phyloP scores from a whole-genome alignment of 2,888 invertebrate genomes.

The Pinctada fucata region DNA sequence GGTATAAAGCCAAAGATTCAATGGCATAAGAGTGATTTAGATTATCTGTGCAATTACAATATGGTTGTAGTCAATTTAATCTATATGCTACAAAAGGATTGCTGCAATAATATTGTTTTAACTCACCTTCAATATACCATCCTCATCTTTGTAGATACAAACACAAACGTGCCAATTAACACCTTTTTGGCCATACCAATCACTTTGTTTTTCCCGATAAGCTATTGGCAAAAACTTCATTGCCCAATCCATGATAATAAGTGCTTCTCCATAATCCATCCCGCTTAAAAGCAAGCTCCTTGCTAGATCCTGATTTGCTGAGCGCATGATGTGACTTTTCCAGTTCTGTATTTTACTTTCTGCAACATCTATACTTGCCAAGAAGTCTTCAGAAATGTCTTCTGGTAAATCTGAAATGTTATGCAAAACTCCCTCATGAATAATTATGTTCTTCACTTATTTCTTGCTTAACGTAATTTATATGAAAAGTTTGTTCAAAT shows the following conservation, averaged over 20 bases:
- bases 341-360: slow-evolving; percentile 6
- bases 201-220: slow-evolving; percentile 11
- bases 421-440: too few relatives aligned
- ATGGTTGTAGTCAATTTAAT: too few relatives aligned
- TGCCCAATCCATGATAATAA: slow-evolving; percentile 9
- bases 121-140: slow-evolving; percentile 1
- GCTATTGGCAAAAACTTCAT: slow-evolving; percentile 17
- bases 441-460: too few relatives aligned
- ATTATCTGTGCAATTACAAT: too few relatives aligned
- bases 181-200: slow-evolving; percentile 12
- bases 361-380: slow-evolving; percentile 3
- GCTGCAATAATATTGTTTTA: too few relatives aligned
- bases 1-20: too few relatives aligned
- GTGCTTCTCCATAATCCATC: not conserved
- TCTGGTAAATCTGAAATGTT: slow-evolving; percentile 3
- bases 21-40: too few relatives aligned
- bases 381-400: not conserved
- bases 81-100: too few relatives aligned
- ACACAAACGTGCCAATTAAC: slow-evolving; percentile 8
- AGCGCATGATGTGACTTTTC: slow-evolving; percentile 9
- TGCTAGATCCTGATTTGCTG: slow-evolving; percentile 3
- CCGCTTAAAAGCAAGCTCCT: not conserved
- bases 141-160: slow-evolving; percentile 14
- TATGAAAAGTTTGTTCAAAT: too few relatives aligned
- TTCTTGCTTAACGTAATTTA: too few relatives aligned